Evolutionary conservation across 2,888 invertebrate species (phyloP), one percentile per base, ranked within the genome.

Genomic region (Oscheius sp.): DNA sequence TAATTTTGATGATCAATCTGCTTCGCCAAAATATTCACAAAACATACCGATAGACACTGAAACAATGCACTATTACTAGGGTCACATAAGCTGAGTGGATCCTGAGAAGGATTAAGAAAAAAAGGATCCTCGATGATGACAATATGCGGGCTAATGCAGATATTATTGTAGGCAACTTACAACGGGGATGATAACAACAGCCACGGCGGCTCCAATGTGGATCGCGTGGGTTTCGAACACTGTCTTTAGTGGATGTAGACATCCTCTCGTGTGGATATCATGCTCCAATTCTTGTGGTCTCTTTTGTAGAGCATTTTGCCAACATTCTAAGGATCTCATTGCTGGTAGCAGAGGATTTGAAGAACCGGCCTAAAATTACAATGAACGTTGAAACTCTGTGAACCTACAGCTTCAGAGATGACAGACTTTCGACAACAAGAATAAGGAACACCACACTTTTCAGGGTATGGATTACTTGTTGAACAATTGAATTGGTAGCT

Each of bases 391-490:
- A 13, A 13, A 61, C 43, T 21, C 13, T n/a, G 7, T 25, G 3
- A 23, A 7, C 16, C 21, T 43, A 83, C 83, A 69, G 82, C 80
- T 74, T 85, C 86, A 13, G 84, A 82, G 56, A 85, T 77, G 21
- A 86, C 85, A 9, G 84, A 82, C 61, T 81, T 75, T 21, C 82
- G 63, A 74, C 90, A 90, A 74, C 90, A 90, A 0, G 90, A 89
- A 61, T 86, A 87, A 0, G 90, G 90, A 0, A 90, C 90, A 6
- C 89, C 90, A 75, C 90, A 90, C 55, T 83, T 85, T 78, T 90
- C 90, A 0, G 89, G 88, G 70, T 87, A 87, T 21, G 85, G 85
- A 71, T 88, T 88, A 3, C 77, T 69, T 0, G 75, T 72, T 3
- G 88, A 85, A 78, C 90, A 90, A 77, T 89, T 89, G 84, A 89